Evolutionary conservation across 2,888 invertebrate genomes (phyloP).

Genomic region (Tolmerus cingulatus): DNA sequence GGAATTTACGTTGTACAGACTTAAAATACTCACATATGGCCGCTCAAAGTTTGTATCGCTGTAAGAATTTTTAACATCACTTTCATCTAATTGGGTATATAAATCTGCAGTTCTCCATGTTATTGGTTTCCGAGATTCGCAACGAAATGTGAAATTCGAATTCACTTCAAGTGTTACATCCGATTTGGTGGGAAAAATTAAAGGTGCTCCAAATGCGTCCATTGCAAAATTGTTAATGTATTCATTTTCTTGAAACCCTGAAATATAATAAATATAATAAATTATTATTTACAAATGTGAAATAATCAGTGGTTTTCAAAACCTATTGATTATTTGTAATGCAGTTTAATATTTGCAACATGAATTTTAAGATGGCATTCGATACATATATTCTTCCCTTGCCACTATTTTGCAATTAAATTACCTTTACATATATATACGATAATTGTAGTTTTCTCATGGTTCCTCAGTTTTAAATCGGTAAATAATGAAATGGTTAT

Average conservation of each 20-base stretch:
- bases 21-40: slow-evolving; percentile 64
- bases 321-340: no score
- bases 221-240: slow-evolving; percentile 55
- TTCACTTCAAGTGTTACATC: slow-evolving; percentile 58
- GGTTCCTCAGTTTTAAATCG: no score
- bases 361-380: no score
- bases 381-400: no score
- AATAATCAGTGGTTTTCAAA: no score
- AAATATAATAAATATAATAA: no score
- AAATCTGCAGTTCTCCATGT: slow-evolving; percentile 58
- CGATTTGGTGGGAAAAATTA: slow-evolving; percentile 58
- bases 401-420: no score
- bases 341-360: no score
- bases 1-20: slow-evolving; percentile 64
- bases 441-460: no score
- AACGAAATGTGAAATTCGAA: slow-evolving; percentile 61
- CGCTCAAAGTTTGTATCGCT: slow-evolving; percentile 52
- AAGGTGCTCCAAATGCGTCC: slow-evolving; percentile 55
- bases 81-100: background rate
- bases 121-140: slow-evolving; percentile 63
- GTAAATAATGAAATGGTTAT: no score
- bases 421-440: no score
- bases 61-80: slow-evolving; percentile 32
- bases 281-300: background rate
- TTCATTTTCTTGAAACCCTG: slow-evolving; percentile 45